These are phyloP conservation scores for Xenus cinereus DNA, from an alignment of 2,113 vertebrate species.

Conservation along the genomic window DNA sequence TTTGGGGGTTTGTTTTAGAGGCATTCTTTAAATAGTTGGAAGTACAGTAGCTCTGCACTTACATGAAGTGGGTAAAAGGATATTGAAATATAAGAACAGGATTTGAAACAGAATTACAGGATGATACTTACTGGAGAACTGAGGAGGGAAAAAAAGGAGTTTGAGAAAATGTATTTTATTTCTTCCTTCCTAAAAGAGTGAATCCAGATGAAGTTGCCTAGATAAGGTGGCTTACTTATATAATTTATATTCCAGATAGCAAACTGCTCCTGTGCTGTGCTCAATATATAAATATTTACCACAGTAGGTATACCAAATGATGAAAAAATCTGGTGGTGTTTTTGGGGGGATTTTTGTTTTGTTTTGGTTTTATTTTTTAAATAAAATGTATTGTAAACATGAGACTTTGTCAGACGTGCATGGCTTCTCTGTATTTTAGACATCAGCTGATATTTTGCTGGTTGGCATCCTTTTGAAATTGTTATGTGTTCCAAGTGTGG, in stretches of 20 bases:
- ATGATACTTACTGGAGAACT: not conserved
- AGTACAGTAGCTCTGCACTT: not conserved
- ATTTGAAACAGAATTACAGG: not conserved
- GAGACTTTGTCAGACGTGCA: not conserved
- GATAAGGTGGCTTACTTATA: not conserved
- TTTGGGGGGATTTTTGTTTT: not conserved
- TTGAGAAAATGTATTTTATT: not conserved
- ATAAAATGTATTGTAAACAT: not conserved
- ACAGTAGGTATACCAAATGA: not conserved
- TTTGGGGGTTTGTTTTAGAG: not conserved
- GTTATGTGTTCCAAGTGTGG: not conserved
- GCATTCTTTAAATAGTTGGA: not conserved
- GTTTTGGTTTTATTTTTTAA: not conserved
- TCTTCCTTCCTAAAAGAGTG: not conserved
- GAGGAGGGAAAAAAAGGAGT: not conserved
- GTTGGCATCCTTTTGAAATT: not conserved
- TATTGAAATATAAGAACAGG: not conserved
- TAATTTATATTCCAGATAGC: not conserved
- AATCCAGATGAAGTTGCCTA: not conserved
- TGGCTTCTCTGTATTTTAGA: not conserved
- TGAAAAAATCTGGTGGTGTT: not conserved
- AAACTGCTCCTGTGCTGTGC: not conserved
- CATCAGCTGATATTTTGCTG: not conserved
- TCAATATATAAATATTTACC: not conserved
- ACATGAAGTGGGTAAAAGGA: not conserved